Percentiles rank a stretch among this genome's conserved stretches.
Evolutionary conservation across 2,113 vertebrate genomes (phyloP).

Genomic region (Rhea pennata): DNA sequence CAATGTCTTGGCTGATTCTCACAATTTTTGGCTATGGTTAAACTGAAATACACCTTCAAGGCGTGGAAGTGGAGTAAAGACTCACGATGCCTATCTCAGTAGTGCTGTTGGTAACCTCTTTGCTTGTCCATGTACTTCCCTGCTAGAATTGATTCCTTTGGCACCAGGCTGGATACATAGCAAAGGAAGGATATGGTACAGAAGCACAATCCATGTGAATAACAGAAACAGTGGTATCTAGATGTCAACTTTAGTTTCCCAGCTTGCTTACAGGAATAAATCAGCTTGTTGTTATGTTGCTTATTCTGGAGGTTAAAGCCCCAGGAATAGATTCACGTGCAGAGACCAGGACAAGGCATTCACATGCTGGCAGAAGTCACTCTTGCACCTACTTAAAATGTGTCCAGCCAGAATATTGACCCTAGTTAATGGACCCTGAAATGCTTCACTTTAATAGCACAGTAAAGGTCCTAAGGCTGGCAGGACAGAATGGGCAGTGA

Average conservation of each 20-base stretch:
- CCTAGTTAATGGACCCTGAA: too few relatives aligned
- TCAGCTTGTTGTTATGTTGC: background rate
- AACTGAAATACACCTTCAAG: background rate
- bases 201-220: background rate
- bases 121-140: background rate
- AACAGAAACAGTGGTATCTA: background rate
- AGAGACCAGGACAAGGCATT: background rate
- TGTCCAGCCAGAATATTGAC: background rate
- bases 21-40: background rate
- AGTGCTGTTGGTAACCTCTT: background rate
- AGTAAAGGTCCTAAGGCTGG: background rate
- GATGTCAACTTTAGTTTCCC: background rate
- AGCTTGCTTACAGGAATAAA: background rate
- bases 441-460: background rate
- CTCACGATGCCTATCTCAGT: background rate
- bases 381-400: background rate
- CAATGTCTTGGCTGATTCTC: background rate
- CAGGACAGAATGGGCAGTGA: background rate
- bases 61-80: background rate
- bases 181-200: background rate
- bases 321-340: background rate
- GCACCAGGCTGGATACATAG: background rate
- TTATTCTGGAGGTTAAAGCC: background rate
- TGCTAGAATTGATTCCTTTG: background rate
- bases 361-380: background rate